Conservation (phyloP, 1,140 invertebrate species). For the Nomia melanderi region DNA sequence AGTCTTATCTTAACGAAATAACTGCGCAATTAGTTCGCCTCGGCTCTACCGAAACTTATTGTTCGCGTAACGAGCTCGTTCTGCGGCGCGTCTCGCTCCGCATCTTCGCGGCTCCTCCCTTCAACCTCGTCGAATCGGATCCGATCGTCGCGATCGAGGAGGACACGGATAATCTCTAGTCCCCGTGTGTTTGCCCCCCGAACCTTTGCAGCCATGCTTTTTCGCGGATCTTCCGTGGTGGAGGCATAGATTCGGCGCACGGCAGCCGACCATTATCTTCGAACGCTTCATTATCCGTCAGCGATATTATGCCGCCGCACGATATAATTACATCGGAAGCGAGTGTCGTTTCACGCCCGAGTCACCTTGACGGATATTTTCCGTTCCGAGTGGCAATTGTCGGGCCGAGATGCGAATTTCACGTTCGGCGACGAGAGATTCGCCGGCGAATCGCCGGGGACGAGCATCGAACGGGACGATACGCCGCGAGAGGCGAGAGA, state of each 20-base stretch:
- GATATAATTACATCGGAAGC: conserved; percentile 62
- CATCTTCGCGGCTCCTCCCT: neutral
- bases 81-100: neutral
- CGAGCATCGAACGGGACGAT: neutral
- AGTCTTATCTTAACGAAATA: conserved; percentile 71
- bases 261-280: conserved; percentile 48
- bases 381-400: conserved; percentile 45
- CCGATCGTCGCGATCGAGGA: too few species aligned
- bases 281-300: conserved; percentile 59
- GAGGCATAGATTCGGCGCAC: neutral
- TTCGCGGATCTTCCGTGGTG: neutral
- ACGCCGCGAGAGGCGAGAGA: too few species aligned
- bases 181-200: too few species aligned
- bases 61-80: conserved; percentile 8
- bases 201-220: too few species aligned
- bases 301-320: conserved; percentile 60
- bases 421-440: neutral
- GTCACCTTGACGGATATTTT: conserved; percentile 66
- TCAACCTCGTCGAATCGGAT: neutral
- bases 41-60: conserved; percentile 49
- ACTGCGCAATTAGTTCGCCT: conserved; percentile 68
- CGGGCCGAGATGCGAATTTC: conserved; percentile 47
- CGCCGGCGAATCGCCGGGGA: neutral
- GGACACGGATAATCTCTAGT: too few species aligned
- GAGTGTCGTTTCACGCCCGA: conserved; percentile 62